Conservation (phyloP, 2,113 vertebrate species). For the Phyllostomus discolor region DNA sequence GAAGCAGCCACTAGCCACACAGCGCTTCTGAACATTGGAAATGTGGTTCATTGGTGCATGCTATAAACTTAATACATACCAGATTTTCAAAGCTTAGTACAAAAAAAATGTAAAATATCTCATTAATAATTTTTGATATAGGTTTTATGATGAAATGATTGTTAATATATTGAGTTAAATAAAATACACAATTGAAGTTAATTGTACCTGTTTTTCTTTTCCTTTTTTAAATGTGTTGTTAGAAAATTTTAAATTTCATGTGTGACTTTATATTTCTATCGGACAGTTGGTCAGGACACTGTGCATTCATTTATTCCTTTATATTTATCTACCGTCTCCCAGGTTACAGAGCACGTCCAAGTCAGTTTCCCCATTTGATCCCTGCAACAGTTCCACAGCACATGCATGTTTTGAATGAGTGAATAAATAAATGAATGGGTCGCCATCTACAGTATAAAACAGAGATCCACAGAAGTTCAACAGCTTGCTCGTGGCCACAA, state of each 20-base stretch:
- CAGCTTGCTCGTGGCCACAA: neutral
- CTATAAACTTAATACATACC: neutral
- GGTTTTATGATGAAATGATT: neutral
- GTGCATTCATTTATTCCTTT: neutral
- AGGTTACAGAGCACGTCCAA: neutral
- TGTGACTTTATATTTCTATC: neutral
- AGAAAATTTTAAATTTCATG: neutral
- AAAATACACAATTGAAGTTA: conserved; percentile 12
- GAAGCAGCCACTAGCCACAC: neutral
- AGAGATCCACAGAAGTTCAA: neutral
- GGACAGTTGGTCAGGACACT: neutral
- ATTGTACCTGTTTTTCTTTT: neutral
- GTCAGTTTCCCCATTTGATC: conserved; percentile 10
- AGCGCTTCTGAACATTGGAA: neutral
- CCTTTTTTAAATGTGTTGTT: neutral
- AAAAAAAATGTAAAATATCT: conserved; percentile 3
- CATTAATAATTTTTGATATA: neutral
- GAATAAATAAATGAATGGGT: neutral
- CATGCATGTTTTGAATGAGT: neutral
- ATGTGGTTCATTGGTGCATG: neutral
- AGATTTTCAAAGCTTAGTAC: neutral
- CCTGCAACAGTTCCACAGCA: neutral
- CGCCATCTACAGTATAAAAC: neutral
- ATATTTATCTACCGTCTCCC: neutral
- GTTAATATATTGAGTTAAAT: neutral